Percentiles rank a stretch among this genome's conserved stretches.
Conservation (phyloP, 2,113 vertebrate genomes). For the Phoxinus phoxinus region DNA sequence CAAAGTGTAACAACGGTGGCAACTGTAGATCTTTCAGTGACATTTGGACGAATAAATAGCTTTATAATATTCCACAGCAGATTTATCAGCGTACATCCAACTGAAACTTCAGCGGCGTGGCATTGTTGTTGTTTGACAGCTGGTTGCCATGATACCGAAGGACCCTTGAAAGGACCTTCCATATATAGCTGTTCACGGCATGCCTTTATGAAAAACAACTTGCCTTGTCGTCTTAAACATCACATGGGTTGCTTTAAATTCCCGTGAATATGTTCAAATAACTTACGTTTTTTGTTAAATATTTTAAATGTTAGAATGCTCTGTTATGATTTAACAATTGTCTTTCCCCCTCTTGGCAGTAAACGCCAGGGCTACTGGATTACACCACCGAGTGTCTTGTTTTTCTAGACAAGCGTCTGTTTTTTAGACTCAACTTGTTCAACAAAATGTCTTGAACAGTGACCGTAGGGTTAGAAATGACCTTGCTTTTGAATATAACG, state of each 20-base stretch:
- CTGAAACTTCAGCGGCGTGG: background rate
- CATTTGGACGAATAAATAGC: slow-evolving; percentile 57
- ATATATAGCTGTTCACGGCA: slow-evolving; percentile 50
- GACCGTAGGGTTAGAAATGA: background rate
- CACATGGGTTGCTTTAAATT: background rate
- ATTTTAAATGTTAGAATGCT: background rate
- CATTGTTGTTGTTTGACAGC: slow-evolving; percentile 52
- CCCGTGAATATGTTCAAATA: background rate
- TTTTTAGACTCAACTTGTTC: slow-evolving; percentile 21
- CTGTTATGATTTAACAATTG: background rate
- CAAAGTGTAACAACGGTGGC: slow-evolving; percentile 56
- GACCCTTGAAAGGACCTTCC: slow-evolving; percentile 55
- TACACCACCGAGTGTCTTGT: slow-evolving; percentile 20
- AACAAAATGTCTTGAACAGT: background rate
- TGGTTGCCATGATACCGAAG: slow-evolving; percentile 69
- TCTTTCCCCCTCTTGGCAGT: background rate
- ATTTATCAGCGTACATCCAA: background rate
- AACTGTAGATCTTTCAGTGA: slow-evolving; percentile 57
- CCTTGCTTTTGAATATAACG: background rate
- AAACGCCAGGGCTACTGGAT: background rate
- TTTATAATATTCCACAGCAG: background rate
- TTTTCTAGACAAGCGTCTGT: slow-evolving; percentile 3
- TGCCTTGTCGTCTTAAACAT: background rate
- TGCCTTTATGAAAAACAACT: slow-evolving; percentile 47
- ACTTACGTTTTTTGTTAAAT: background rate